Base-by-base conservation (phyloP, 1,140 invertebrate species). In the Lordiphosa collinella region DNA sequence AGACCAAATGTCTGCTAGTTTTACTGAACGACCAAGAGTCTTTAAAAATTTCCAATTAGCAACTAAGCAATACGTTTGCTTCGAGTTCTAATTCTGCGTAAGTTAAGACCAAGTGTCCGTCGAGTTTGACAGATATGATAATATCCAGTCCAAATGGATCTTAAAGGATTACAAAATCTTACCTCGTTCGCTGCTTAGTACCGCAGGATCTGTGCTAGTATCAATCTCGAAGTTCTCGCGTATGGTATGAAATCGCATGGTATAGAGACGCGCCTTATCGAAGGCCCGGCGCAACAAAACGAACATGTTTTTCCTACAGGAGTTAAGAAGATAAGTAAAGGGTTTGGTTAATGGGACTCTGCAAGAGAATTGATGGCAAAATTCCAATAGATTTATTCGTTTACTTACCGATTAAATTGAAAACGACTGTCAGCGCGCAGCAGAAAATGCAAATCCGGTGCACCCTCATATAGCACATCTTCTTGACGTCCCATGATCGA, bases 211-310 rank as follows among this genome's bases (percentile, higher is more conserved):
- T 35, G 91, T 92, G 13, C 90, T 90, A 44, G 92, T 89, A 85
- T 96, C 95, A 55, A 95, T 93, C 37, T 90, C 90, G 75, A 93
- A 96, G 86, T 94, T 95, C 14, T 91, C 66, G 41, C 92, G 89
- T 58, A 96, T 93, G 0, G 75, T 52, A 14, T 93, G 88, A 88
- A 95, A 95, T n/a, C 92, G 91, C 58, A 92, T 66, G 0, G 93
- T 90, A 75, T 95, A 96, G 11, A 89, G 76, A 78, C 90, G 89
- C 1, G 93, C 91, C 4, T 90, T 90, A 3, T 92, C 89, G 61
- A 94, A 95, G 46, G 92, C 74, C 8, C 34, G 44, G 0, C 35
- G 50, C 7, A 88, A 64, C 9, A 73, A 22, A 0, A 37, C 8
- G 29, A 85, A 87, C 10, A 87, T 72, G 16, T 67, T 67, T 43